phyloP scores from a whole-genome alignment of 2,797 vertebrate genomes.

The Labroides dimidiatus region DNA sequence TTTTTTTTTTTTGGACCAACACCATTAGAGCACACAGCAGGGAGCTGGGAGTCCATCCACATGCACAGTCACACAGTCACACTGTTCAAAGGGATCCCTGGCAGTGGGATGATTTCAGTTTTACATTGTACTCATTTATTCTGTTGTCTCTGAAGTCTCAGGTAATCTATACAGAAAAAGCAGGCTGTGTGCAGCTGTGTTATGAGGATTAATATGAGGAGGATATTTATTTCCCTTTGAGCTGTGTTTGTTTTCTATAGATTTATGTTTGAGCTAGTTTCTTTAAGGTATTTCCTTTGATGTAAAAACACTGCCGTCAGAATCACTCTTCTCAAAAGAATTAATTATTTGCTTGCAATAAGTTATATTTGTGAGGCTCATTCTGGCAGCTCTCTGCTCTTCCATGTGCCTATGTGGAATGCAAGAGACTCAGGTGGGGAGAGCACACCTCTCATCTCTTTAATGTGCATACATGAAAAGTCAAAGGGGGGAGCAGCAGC shows the following conservation, averaged over 20 bases:
- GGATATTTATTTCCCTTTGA: conserved; percentile 14
- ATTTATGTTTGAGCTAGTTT: not conserved
- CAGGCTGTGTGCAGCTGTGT: conserved; percentile 14
- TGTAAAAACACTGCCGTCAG: not conserved
- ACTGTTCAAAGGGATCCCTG: not conserved
- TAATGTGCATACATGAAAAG: no score
- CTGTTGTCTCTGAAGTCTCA: conserved; percentile 35
- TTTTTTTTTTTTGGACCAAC: conserved; percentile 41
- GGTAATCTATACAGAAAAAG: conserved; percentile 8
- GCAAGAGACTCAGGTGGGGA: no score
- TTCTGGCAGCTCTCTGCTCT: no score
- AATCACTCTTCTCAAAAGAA: no score
- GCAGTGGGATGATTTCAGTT: conserved; percentile 12
- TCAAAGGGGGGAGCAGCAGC: no score
- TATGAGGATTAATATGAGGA: conserved; percentile 20
- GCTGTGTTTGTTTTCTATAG: not conserved
- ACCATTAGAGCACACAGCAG: conserved; percentile 50
- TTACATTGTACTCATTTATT: conserved; percentile 4
- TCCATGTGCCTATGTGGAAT: no score
- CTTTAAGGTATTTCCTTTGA: not conserved
- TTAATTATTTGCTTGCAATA: no score
- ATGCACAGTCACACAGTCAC: conserved; percentile 5
- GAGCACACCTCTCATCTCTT: no score
- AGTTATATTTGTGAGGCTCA: no score
- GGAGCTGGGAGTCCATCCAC: conserved; percentile 24